Percentiles rank a stretch among this genome's conserved stretches.
Evolutionary conservation across 2,888 invertebrate genomes (phyloP).

Genomic region (Melipona bicolor): DNA sequence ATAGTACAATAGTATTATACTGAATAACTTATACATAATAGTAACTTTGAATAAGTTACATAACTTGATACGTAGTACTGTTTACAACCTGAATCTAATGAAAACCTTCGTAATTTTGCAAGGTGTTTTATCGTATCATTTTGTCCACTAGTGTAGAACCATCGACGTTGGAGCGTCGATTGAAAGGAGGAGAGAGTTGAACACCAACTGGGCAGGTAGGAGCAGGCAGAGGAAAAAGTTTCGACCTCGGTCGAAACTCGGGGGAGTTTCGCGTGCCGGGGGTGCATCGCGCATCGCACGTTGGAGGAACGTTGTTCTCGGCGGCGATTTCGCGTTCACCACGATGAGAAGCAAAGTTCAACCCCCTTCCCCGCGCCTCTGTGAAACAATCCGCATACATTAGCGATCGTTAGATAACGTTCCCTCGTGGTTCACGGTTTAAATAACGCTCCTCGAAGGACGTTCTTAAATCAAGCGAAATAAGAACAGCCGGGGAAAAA

Average conservation of each 20-base stretch:
- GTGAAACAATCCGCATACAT: slow-evolving; percentile 29
- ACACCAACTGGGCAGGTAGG: neutral
- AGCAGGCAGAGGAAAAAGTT: slow-evolving; percentile 19
- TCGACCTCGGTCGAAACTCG: neutral
- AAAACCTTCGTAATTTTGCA: no score
- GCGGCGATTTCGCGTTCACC: slow-evolving; percentile 19
- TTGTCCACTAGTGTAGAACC: no score
- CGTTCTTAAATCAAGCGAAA: slow-evolving; percentile 45
- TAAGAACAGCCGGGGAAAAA: slow-evolving; percentile 30
- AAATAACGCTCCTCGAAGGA: slow-evolving; percentile 37
- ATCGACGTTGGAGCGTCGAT: no score
- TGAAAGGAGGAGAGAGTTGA: neutral
- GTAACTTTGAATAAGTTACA: no score
- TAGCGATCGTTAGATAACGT: slow-evolving; percentile 48
- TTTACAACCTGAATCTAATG: no score
- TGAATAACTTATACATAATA: no score
- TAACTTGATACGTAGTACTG: no score
- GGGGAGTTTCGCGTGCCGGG: slow-evolving; percentile 38
- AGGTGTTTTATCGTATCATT: no score
- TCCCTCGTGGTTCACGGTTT: slow-evolving; percentile 43
- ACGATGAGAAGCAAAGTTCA: slow-evolving; percentile 1
- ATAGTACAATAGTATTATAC: no score
- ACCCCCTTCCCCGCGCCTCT: neutral
- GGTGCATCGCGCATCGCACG: slow-evolving; percentile 33
- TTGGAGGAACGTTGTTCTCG: slow-evolving; percentile 26